Evolutionary conservation across 2,797 vertebrate genomes (phyloP), one percentile per base, ranked within the genome.

Genomic region (Malurus splendens): DNA sequence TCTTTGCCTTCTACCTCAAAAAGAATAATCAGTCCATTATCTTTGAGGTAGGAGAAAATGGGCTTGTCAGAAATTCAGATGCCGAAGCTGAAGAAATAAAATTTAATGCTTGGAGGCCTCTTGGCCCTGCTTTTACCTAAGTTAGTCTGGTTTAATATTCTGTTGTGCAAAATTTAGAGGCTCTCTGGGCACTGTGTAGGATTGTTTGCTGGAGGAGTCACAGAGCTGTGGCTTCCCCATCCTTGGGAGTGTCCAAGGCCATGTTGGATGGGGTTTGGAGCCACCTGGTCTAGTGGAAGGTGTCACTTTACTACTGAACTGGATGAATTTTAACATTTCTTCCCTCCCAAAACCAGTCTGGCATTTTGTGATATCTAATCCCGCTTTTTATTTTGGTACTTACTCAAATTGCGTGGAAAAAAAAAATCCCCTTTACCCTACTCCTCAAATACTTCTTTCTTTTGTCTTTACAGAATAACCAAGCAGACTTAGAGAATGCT

Each of bases 21-120:
- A 99, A 99, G 98, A 99, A 99, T 98, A 99, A 99, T 98, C 99
- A 99, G 98, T 99, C 99, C 97, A 99, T 99, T 98, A 99, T 99
- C 97, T 99, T 99, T 96, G 99, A 99, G 99, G 99, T 99, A 97
- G 90, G 97, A 93, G 39, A 82, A 88, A 79, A 59, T 10, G 15
- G 7, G 41, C 6, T 75, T 67, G 30, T 44, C 66, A 45, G 67
- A 67, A 66, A 47, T 41, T 84, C 30, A 57, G 25, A 25, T n/a
- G 25, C 36, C 20, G 70, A 42, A 81, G 72, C 28, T 38, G 36
- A 42, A 45, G 11, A 7, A 67, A 27, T n/a, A 38, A 41, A 54
- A 8, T 41, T 9, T 57, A n/a, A 25, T 55, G 45, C 12, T 64
- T 23, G 33, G 60, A 76, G 38, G 47, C 25, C 16, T 86, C 16